These are phyloP conservation scores for Vesta saturnalis DNA, from an alignment of 2,888 invertebrate genomes.

Conservation along the genomic window DNA sequence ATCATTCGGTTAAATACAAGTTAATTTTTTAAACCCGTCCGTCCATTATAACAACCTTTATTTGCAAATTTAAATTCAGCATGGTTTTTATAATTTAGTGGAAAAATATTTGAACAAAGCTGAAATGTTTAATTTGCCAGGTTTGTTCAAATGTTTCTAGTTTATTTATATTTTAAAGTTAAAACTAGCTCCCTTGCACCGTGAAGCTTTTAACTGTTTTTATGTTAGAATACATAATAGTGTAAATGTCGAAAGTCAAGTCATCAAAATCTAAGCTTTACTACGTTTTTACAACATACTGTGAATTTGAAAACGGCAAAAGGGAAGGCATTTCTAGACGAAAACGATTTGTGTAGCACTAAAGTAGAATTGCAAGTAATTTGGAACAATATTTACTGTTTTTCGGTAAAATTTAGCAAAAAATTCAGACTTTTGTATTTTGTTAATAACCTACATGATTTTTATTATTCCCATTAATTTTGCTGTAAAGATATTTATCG, in stretches of 20 bases:
- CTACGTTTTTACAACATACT: constrained; percentile 34
- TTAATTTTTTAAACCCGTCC: background rate
- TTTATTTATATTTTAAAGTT: background rate
- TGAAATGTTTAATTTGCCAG: constrained; percentile 15
- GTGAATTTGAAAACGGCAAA: constrained; percentile 30
- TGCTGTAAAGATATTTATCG: too few species aligned
- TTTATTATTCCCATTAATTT: too few species aligned
- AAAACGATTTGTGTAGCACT: constrained; percentile 3
- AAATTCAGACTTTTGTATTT: too few species aligned
- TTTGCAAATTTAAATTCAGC: too few species aligned
- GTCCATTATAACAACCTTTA: too few species aligned
- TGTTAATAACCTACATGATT: too few species aligned
- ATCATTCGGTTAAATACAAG: too few species aligned
- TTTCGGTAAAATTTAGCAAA: too few species aligned
- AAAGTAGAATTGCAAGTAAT: background rate
- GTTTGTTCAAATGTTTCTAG: constrained; percentile 13
- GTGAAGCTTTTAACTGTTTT: constrained; percentile 14
- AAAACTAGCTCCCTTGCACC: constrained; percentile 24
- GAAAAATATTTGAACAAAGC: constrained; percentile 11
- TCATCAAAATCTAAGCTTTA: constrained; percentile 37
- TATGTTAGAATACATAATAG: constrained; percentile 24
- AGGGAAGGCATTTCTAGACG: constrained; percentile 14
- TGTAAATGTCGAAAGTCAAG: constrained; percentile 32
- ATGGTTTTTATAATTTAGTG: too few species aligned
- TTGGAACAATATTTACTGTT: too few species aligned